phyloP scores from a whole-genome alignment of 2,797 vertebrate species.

The Falco rusticolus region DNA sequence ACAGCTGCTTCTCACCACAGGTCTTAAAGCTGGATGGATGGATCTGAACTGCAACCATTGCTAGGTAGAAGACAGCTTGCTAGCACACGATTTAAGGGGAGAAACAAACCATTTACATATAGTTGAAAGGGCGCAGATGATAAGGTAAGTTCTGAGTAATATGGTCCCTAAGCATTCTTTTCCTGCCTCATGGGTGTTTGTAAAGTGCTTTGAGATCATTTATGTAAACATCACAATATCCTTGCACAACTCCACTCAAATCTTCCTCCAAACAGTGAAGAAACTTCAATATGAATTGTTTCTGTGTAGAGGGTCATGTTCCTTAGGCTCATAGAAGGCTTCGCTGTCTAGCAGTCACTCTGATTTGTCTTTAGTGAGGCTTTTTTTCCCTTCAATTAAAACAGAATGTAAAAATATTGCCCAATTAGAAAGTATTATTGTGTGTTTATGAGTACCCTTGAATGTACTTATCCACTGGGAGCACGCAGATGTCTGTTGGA shows the following conservation, averaged over 20 bases:
- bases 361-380: not conserved
- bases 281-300: not conserved
- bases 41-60: not conserved
- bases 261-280: not conserved
- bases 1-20: not conserved
- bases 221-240: not conserved
- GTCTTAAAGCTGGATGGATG: not conserved
- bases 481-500: slow-evolving; percentile 41
- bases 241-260: not conserved
- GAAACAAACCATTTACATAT: not conserved
- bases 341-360: not conserved
- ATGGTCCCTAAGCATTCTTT: not conserved
- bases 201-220: not conserved
- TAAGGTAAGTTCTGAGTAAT: not conserved
- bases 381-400: not conserved
- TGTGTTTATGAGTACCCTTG: slow-evolving; percentile 22
- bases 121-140: not conserved
- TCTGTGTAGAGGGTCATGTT: not conserved
- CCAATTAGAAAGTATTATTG: slow-evolving; percentile 25
- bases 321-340: not conserved
- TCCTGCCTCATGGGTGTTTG: not conserved
- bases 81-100: not conserved
- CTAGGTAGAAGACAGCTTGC: not conserved
- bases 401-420: slow-evolving; percentile 6
- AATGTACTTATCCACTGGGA: slow-evolving; percentile 1